Evolutionary conservation across 2,113 vertebrate genomes (phyloP), one percentile per base, ranked within the genome.

Genomic region (Oryzias javanicus): DNA sequence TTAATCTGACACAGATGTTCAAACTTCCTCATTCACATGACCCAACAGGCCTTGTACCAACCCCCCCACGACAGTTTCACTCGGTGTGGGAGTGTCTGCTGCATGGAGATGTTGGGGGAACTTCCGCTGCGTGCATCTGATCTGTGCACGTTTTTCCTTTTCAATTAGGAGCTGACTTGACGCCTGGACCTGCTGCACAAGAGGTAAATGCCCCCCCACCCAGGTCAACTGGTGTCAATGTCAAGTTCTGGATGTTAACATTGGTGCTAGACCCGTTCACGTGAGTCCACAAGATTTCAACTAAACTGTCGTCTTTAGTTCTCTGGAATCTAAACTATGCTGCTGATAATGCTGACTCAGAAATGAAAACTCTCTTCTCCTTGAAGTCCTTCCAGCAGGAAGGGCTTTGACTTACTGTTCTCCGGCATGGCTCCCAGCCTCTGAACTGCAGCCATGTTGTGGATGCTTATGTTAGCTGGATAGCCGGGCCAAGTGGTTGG

Each of bases 381-480:
- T 35, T 35, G 35, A 35, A 35, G 35, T 35, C 35, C 35, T 12
- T 35, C 35, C 35, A 35, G 2, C 35, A 35, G 35, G 35, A 13
- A 35, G 35, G 12, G 35, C 35, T 35, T 35, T 12, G 35, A 13
- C 86, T 7, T 84, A 98, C 95, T 90, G 15, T 66, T 59, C 29
- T 90, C 89, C n/a, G 89, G 85, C 81, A 84, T 90, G 27, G 85
- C 88, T 14, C 96, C 96, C 74, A 96, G 89, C 14, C 88, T 92
- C 85, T 95, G 92, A 55, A 98, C 94, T 0, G 92, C 90, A 1
- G 89, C 85, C 97, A 98, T 96, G 0, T 92, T 97, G 83, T 95
- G 93, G 46, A 98, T 88, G 6, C 88, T 93, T 83, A 98, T 88
- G 14, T 94, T 93, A 65, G 89, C 90, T 42, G 95, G 93, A 61